Percentiles rank a stretch among this genome's conserved stretches.
Conservation (phyloP, 2,113 vertebrate species). For the Pampusana beccarii region DNA sequence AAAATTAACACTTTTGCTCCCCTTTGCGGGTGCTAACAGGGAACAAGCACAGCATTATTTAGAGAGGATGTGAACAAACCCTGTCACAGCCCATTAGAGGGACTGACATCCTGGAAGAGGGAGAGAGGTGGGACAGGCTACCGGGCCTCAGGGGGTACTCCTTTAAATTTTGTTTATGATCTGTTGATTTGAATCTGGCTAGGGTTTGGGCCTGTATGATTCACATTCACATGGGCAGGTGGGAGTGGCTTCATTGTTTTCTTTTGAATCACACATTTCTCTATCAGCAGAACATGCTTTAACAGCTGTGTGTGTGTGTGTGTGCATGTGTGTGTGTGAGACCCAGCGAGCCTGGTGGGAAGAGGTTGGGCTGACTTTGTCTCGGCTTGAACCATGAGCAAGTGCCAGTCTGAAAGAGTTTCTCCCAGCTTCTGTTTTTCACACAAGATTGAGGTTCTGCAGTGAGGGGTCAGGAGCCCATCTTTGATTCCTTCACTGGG, state of each 20-base stretch:
- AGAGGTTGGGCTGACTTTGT: not conserved
- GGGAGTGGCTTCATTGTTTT: slow-evolving; percentile 39
- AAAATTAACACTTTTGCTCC: not conserved
- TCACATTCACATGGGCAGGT: not conserved
- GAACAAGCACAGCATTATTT: not conserved
- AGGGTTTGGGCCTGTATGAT: not conserved
- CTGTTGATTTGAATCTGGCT: slow-evolving; percentile 30
- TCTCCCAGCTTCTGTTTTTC: not conserved
- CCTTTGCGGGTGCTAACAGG: not conserved
- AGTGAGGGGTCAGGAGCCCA: not conserved
- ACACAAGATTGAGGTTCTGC: not conserved
- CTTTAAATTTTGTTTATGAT: not conserved
- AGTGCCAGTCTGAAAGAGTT: not conserved
- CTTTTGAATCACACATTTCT: slow-evolving; percentile 44
- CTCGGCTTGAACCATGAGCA: not conserved
- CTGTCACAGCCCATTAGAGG: not conserved
- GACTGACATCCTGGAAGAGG: not conserved
- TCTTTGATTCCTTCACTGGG: not conserved
- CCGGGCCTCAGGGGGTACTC: not conserved
- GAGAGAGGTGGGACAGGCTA: not conserved
- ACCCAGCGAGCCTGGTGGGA: not conserved
- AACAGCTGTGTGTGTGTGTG: not conserved
- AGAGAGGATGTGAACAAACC: not conserved
- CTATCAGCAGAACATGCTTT: slow-evolving; percentile 10
- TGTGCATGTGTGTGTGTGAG: not conserved